phyloP scores from a whole-genome alignment of 2,797 vertebrate species.

The Pipistrellus nathusii region DNA sequence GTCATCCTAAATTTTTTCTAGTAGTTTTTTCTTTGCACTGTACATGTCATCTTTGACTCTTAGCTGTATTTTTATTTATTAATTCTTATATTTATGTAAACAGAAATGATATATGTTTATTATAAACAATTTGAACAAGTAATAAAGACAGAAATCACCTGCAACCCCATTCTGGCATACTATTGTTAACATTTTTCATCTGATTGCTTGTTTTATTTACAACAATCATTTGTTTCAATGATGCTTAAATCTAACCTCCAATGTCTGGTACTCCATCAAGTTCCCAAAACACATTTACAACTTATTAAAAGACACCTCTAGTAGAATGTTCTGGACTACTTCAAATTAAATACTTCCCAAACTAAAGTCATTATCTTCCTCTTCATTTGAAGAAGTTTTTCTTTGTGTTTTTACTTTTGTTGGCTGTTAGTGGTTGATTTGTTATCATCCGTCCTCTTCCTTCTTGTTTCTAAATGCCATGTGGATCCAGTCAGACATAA shows the following conservation, averaged over 20 bases:
- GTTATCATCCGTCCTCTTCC: not conserved
- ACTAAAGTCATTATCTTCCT: not conserved
- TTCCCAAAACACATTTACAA: not conserved
- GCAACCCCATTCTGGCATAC: not conserved
- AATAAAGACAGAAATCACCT: not conserved
- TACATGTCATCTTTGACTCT: not conserved
- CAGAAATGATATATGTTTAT: not conserved
- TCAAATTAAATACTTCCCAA: not conserved
- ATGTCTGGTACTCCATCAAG: not conserved
- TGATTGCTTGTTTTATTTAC: not conserved
- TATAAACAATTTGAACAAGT: not conserved
- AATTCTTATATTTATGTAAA: constrained; percentile 43
- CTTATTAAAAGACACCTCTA: not conserved
- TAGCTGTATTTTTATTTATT: not conserved
- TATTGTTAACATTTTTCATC: not conserved
- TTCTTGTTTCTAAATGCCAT: not conserved
- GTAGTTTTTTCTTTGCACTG: not conserved
- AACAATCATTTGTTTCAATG: not conserved
- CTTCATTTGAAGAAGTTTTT: constrained; percentile 2
- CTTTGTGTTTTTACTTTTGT: not conserved
- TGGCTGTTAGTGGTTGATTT: not conserved
- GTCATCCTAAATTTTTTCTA: not conserved
- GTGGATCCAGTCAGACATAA: not conserved
- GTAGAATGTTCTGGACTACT: not conserved
- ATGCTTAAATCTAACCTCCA: not conserved